These are phyloP conservation scores for Hermodice carunculata DNA, from an alignment of 2,888 invertebrate species.

Conservation along the genomic window DNA sequence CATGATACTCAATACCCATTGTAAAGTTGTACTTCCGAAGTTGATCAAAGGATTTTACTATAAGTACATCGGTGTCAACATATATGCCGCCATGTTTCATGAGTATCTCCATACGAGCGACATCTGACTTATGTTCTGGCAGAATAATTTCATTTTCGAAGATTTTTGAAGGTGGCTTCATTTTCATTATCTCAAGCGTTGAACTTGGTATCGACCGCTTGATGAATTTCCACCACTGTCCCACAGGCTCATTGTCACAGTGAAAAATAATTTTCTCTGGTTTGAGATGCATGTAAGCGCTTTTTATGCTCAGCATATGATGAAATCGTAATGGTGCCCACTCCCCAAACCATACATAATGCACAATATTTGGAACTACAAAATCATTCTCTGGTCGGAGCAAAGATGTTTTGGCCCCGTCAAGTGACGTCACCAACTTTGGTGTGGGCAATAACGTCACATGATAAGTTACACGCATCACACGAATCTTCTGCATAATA, in stretches of 20 bases:
- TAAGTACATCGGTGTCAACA: background rate
- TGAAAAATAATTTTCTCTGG: constrained; percentile 36
- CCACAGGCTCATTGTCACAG: constrained; percentile 30
- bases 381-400: background rate
- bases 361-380: background rate
- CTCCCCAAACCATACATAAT: background rate
- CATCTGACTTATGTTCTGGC: constrained; percentile 23
- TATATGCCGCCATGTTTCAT: background rate
- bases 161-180: constrained; percentile 1
- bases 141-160: constrained; percentile 1
- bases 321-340: constrained; percentile 29
- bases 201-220: constrained; percentile 14
- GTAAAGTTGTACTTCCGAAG: constrained; percentile 46
- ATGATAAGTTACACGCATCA: too few species aligned
- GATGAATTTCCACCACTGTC: constrained; percentile 39
- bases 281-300: constrained; percentile 30
- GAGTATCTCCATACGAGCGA: constrained; percentile 12
- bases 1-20: constrained; percentile 46
- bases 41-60: constrained; percentile 42
- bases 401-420: too few species aligned
- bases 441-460: too few species aligned
- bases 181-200: constrained; percentile 5
- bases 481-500: too few species aligned
- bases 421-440: too few species aligned
- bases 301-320: constrained; percentile 31